Base-by-base conservation (phyloP, 2,888 invertebrate genomes). In the Morpho deidamia region DNA sequence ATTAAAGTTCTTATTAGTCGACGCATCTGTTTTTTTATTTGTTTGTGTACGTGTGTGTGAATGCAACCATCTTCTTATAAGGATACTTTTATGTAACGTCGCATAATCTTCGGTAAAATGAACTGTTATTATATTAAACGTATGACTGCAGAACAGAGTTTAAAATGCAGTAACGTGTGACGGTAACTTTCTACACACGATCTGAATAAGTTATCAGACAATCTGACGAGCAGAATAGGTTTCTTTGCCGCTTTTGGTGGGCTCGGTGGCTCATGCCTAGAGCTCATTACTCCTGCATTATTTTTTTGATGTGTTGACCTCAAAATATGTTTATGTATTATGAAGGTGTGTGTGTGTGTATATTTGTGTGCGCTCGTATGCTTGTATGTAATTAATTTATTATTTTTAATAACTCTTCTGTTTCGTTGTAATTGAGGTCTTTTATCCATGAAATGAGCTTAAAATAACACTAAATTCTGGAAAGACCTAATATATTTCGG, bases 121-220 rank as follows among this genome's bases (percentile, higher is more conserved):
- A 23, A 23, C 23, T 23, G 23, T 23, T 23, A 23, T 1, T 3
- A 23, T 23, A 23, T 23, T 23, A 5, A 23, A 23, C 23, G 23
- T 23, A 23, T 23, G 23, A 23, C 23, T 23, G 23, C 23, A 38
- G 11, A 9, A 37, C 11, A 43, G 9, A 23, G 37, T 11, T 9
- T 37, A 43, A 11, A 43, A n/a, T 7, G 43, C 11, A 12, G 32
- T 11, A 11, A 34, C 37, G 1, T 7, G 32, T 47, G 52, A 40
- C 46, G 52, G 45, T 45, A 38, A 55, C 63, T 63, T 63, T 76
- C 76, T 75, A 72, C 62, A 64, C 75, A 76, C 70, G 75, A 61
- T 68, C 72, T 72, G 78, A 78, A 78, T 57, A 55, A 61, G 60
- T 65, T 66, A 70, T 72, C 70, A 60, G 70, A 62, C 67, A 63